Percentiles rank a stretch among this genome's conserved stretches.
These are phyloP conservation scores for Aphidius colemani DNA, from an alignment of 2,888 invertebrate species.

Conservation along the genomic window DNA sequence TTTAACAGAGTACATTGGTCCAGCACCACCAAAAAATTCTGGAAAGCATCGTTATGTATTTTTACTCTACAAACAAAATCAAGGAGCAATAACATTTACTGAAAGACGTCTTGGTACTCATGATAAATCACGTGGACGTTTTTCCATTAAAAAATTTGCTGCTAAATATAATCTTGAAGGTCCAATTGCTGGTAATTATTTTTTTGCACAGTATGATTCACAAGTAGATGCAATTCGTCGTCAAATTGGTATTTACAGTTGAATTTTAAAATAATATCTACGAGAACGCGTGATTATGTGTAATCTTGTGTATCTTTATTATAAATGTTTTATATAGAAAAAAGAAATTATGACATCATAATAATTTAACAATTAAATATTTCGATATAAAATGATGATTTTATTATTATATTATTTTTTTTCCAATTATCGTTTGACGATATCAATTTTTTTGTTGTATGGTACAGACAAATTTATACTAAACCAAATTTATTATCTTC, in stretches of 20 bases:
- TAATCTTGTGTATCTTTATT: no score
- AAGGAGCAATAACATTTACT: conserved; percentile 55
- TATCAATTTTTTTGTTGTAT: conserved; percentile 3
- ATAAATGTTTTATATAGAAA: no score
- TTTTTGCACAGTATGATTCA: conserved; percentile 66
- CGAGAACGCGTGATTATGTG: no score
- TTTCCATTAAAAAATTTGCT: conserved; percentile 66
- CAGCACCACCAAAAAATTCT: conserved; percentile 51
- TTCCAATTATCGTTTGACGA: no score
- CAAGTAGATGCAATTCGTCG: conserved; percentile 63
- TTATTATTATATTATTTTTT: no score
- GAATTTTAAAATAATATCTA: conserved; percentile 16
- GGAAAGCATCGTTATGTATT: conserved; percentile 56
- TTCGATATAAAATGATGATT: no score
- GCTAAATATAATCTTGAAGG: conserved; percentile 65
- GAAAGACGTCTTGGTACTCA: conserved; percentile 53
- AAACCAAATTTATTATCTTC: conserved; percentile 18
- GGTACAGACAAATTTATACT: conserved; percentile 20
- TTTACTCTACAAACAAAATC: conserved; percentile 56
- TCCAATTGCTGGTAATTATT: conserved; percentile 69
- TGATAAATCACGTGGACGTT: conserved; percentile 64
- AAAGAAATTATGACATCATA: no score
- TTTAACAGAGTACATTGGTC: conserved; percentile 56
- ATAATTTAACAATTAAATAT: neutral
- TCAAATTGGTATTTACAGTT: conserved; percentile 46